Percentiles rank a stretch among this genome's conserved stretches.
phyloP scores from a whole-genome alignment of 2,797 vertebrate genomes.

The Syngnathus rostellatus region DNA sequence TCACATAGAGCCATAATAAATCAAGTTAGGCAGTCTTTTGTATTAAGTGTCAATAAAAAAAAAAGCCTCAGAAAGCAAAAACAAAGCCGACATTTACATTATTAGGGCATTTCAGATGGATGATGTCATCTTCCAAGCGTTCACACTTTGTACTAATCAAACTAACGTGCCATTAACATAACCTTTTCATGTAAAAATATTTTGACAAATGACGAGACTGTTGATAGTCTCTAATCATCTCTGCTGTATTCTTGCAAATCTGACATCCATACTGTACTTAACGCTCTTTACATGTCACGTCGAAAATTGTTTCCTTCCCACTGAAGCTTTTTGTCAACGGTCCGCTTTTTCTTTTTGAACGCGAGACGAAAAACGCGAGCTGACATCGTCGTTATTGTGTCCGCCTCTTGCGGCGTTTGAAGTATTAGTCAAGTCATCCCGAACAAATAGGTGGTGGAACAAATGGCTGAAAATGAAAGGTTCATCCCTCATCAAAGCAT shows the following conservation, averaged over 20 bases:
- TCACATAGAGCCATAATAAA: background rate
- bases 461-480: slow-evolving; percentile 45
- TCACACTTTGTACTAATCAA: background rate
- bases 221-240: slow-evolving; percentile 2
- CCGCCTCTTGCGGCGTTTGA: slow-evolving; percentile 33
- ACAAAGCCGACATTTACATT: background rate
- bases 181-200: slow-evolving; percentile 4
- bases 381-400: slow-evolving; percentile 8
- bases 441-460: slow-evolving; percentile 37
- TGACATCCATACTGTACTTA: background rate
- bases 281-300: background rate
- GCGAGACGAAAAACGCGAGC: background rate
- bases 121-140: background rate
- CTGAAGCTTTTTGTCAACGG: slow-evolving; percentile 24
- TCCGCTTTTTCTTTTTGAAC: slow-evolving; percentile 4
- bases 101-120: background rate
- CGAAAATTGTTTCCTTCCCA: slow-evolving; percentile 7
- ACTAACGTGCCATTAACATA: background rate
- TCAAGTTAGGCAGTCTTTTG: background rate
- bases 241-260: slow-evolving; percentile 2
- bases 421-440: slow-evolving; percentile 35
- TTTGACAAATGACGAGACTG: slow-evolving; percentile 4
- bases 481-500: slow-evolving; percentile 43
- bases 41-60: no score
- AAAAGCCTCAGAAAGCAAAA: background rate